phyloP scores from a whole-genome alignment of 1,140 invertebrate genomes.

The Dolichoris vasculosae region DNA sequence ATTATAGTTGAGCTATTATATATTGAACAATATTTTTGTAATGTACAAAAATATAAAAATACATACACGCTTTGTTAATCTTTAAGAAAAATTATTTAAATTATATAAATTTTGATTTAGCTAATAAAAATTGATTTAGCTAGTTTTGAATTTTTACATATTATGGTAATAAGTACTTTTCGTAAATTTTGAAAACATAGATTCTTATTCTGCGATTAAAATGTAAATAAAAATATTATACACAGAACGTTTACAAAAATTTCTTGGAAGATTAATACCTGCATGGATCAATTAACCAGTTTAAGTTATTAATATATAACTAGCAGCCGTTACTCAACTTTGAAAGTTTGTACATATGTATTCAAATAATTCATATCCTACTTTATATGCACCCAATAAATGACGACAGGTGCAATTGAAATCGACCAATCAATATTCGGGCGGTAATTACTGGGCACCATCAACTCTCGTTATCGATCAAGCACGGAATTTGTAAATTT shows the following conservation, averaged over 20 bases:
- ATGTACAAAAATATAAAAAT: no score
- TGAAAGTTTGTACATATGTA: neutral
- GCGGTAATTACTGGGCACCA: neutral
- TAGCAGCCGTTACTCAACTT: neutral
- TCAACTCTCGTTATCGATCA: neutral
- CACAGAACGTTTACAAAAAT: neutral
- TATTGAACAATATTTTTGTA: no score
- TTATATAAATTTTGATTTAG: no score
- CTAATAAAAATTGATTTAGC: no score
- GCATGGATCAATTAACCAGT: neutral
- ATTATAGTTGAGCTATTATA: neutral
- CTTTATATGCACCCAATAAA: neutral
- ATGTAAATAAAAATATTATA: no score
- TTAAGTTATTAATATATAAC: neutral
- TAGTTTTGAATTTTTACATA: no score
- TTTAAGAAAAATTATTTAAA: no score
- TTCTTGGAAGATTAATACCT: neutral
- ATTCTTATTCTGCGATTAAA: no score
- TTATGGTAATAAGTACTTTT: no score
- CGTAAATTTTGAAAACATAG: no score
- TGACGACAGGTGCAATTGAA: neutral
- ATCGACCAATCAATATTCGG: neutral
- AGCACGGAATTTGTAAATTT: neutral
- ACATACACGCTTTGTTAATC: no score
- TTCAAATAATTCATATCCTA: neutral